phyloP scores from a whole-genome alignment of 1,140 invertebrate species.

The Cotesia glomerata region DNA sequence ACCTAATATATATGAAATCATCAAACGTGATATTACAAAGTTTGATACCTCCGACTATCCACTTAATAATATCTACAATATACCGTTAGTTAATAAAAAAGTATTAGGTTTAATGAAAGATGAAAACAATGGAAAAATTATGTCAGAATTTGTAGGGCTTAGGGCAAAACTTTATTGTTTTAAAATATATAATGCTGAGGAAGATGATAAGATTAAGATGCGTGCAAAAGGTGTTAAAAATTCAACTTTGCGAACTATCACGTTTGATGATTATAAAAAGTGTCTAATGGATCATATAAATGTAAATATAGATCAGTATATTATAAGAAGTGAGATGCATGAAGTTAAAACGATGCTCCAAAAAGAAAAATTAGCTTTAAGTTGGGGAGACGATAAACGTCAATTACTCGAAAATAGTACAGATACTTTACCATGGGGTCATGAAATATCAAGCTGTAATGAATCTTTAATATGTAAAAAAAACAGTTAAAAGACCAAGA shows the following conservation, averaged over 20 bases:
- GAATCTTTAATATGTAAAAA: no score
- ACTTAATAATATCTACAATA: background rate
- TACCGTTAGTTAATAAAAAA: conserved; percentile 21
- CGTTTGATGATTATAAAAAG: conserved; percentile 27
- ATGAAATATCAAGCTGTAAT: no score
- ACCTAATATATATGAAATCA: background rate
- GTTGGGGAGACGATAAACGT: no score
- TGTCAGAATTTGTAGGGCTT: conserved; percentile 22
- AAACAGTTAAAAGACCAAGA: no score
- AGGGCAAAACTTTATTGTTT: conserved; percentile 20
- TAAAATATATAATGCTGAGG: background rate
- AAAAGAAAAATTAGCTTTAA: no score
- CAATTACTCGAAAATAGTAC: no score
- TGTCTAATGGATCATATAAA: background rate
- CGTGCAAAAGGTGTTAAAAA: conserved; percentile 5
- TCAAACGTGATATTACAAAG: background rate
- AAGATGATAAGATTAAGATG: conserved; percentile 20
- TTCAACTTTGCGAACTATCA: conserved; percentile 14
- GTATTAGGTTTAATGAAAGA: conserved; percentile 26
- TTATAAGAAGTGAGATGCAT: conserved; percentile 6
- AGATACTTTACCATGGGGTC: no score
- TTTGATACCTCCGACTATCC: background rate
- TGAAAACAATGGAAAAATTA: conserved; percentile 22
- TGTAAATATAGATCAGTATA: background rate
- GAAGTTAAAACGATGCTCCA: background rate